Evolutionary conservation across 2,113 vertebrate species (phyloP), one percentile per base, ranked within the genome.

Genomic region (Fulmarus glacialis): DNA sequence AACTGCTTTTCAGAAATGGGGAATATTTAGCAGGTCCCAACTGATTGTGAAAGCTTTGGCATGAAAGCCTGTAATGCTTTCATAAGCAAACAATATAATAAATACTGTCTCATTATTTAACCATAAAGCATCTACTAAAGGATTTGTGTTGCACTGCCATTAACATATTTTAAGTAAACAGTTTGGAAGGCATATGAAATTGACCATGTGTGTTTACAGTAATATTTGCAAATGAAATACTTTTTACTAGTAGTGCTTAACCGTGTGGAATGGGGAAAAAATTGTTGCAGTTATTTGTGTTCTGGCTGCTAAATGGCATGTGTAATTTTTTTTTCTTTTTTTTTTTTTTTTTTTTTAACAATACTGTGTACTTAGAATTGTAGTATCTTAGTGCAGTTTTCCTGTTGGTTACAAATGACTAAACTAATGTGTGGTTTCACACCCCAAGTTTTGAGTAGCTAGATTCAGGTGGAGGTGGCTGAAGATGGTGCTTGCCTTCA

Each of bases 121-220:
- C 60, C 64, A 52, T 89, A 95, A 96, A 94, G 32, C 26, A 82
- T 66, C n/a, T 55, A 89, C 47, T 93, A 75, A 89, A 71, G 27
- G 26, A 82, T 87, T 95, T 94, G 43, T 63, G 60, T 79, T 82
- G 21, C 23, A 47, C 18, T 75, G 20, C 26, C 34, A 64, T 93
- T 89, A 93, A 63, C 68, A 87, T 95, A 89, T 89, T 96, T 89
- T 79, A 96, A 79, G 38, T 75, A 84, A 93, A 89, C 5, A 43
- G 18, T 85, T 97, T 94, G 78, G 73, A 94, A 95, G 56, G n/a
- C 92, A 90, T 88, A 86, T 66, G 47, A 90, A 90, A 85, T 94
- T 93, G 81, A 82, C 89, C 89, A 95, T 87, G 91, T 96, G 84
- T 96, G 81, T 95, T 94, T 96, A 75, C 64, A 85, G 60, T 52